phyloP scores from a whole-genome alignment of 1,140 invertebrate species.

The Dendroctonus ponderosae region DNA sequence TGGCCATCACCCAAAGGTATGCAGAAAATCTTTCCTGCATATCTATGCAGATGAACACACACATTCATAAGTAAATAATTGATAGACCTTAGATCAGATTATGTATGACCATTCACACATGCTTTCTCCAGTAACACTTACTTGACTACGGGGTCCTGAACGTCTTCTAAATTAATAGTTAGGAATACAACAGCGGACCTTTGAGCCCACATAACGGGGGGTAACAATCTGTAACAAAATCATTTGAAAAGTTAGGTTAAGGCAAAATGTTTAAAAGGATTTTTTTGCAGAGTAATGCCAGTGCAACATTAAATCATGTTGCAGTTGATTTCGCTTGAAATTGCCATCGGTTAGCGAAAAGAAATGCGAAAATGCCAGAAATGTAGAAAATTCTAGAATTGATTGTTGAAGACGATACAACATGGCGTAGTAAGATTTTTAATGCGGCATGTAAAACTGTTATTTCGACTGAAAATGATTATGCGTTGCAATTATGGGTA shows the following conservation, averaged over 20 bases:
- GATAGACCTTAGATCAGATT: too few relatives aligned
- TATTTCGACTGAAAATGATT: neutral
- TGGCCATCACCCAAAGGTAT: too few relatives aligned
- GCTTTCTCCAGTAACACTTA: slow-evolving; percentile 41
- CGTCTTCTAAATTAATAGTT: slow-evolving; percentile 87
- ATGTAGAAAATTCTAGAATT: slow-evolving; percentile 38
- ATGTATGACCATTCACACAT: too few relatives aligned
- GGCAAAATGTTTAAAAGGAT: neutral
- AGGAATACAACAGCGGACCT: slow-evolving; percentile 75
- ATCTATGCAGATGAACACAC: too few relatives aligned
- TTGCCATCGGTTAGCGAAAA: neutral
- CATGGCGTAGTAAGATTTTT: slow-evolving; percentile 19
- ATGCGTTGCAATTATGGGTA: slow-evolving; percentile 1
- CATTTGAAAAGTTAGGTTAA: slow-evolving; percentile 41
- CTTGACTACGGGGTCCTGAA: slow-evolving; percentile 79
- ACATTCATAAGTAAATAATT: too few relatives aligned
- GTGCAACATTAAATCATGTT: neutral
- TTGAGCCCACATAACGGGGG: slow-evolving; percentile 91
- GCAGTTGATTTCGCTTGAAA: neutral
- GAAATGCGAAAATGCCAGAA: neutral
- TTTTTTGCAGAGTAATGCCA: neutral
- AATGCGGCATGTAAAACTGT: too few relatives aligned
- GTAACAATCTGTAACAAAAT: slow-evolving; percentile 53
- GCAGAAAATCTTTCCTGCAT: too few relatives aligned
- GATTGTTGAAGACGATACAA: slow-evolving; percentile 22